Conservation (phyloP, 2,113 vertebrate genomes). For the Hoplias malabaricus region DNA sequence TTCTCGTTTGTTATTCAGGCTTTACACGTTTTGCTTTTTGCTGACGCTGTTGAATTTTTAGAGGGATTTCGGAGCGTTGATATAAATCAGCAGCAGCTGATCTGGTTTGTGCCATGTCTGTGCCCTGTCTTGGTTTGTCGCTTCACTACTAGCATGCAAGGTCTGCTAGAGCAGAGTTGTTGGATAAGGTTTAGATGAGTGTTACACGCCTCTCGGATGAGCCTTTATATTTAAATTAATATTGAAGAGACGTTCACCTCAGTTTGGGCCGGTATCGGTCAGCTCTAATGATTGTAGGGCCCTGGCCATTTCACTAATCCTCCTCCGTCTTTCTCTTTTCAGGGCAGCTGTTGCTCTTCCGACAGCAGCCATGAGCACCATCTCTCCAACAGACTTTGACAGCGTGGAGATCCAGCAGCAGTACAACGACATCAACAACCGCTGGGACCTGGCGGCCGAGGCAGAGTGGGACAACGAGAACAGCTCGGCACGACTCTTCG, state of each 20-base stretch:
- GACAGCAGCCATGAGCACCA: conserved; percentile 83
- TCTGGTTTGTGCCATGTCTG: no score
- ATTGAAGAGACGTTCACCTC: no score
- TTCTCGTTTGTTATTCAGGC: neutral
- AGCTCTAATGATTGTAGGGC: neutral
- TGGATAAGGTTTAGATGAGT: no score
- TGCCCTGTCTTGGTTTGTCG: neutral
- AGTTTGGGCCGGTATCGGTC: no score
- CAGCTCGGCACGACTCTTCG: conserved; percentile 91
- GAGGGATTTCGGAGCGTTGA: no score
- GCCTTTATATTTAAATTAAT: no score
- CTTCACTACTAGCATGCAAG: no score
- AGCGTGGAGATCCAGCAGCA: conserved; percentile 95
- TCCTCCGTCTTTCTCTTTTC: neutral
- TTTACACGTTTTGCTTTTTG: neutral
- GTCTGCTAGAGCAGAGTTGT: no score
- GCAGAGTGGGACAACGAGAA: conserved; percentile 93
- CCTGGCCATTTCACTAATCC: no score
- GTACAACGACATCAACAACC: conserved; percentile 94
- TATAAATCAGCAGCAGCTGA: no score
- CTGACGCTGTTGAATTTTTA: neutral
- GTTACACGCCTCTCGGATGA: no score
- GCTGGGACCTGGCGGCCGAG: conserved; percentile 88
- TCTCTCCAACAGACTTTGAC: conserved; percentile 91
- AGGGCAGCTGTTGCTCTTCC: conserved; percentile 51